Conservation (phyloP, 2,888 invertebrate species). For the Portevinia maculata region DNA sequence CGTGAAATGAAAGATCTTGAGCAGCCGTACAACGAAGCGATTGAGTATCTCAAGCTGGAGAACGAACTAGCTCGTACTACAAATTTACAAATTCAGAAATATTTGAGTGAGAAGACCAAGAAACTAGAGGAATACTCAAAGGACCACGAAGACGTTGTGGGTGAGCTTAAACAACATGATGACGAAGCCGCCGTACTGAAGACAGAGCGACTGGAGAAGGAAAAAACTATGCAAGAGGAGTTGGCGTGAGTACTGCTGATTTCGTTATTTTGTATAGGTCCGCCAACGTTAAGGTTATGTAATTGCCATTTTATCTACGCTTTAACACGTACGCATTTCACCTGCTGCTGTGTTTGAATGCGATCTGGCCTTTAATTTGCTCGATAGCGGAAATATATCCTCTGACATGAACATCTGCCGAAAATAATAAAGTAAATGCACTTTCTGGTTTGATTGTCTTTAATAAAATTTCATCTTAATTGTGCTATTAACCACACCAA, state of each 20-base stretch:
- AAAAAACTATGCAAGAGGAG: slow-evolving; percentile 79
- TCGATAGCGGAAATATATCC: not conserved
- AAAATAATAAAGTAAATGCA: too few relatives aligned
- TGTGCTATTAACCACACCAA: too few relatives aligned
- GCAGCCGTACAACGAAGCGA: slow-evolving; percentile 90
- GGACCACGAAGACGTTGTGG: slow-evolving; percentile 86
- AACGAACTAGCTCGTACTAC: slow-evolving; percentile 88
- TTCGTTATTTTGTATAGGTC: not conserved
- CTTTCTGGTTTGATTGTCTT: too few relatives aligned
- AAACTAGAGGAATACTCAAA: slow-evolving; percentile 86
- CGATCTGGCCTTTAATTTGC: slow-evolving; percentile 13
- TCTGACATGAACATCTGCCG: too few relatives aligned
- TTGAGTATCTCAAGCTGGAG: slow-evolving; percentile 90
- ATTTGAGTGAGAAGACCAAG: slow-evolving; percentile 84
- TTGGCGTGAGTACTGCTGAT: slow-evolving; percentile 77
- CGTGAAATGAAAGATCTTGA: slow-evolving; percentile 91
- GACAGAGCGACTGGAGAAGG: slow-evolving; percentile 84
- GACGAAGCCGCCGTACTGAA: slow-evolving; percentile 77
- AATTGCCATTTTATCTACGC: slow-evolving; percentile 30
- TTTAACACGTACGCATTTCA: slow-evolving; percentile 23
- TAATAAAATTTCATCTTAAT: too few relatives aligned
- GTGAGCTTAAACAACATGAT: slow-evolving; percentile 83
- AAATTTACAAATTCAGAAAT: slow-evolving; percentile 89
- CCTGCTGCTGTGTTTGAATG: not conserved
- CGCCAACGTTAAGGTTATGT: slow-evolving; percentile 40